Evolutionary conservation across 2,113 vertebrate genomes (phyloP).

Genomic region (Onychostruthus taczanowskii): DNA sequence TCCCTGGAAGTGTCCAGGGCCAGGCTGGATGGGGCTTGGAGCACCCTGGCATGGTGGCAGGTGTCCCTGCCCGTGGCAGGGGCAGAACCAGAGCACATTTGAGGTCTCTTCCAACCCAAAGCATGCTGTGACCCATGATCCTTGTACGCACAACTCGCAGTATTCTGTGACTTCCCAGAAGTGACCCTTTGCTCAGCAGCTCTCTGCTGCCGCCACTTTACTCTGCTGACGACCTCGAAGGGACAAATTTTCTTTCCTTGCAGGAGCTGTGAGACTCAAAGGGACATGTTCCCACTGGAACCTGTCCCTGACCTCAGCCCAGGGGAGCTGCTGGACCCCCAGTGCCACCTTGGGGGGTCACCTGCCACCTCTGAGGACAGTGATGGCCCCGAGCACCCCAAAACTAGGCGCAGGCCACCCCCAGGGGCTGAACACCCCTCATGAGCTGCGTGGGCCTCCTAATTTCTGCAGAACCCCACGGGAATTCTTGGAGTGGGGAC

Average conservation of each 20-base stretch:
- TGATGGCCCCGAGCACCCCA: accelerated
- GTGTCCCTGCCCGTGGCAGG: neutral
- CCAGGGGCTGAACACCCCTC: too few relatives aligned
- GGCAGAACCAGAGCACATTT: neutral
- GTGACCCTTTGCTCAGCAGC: neutral
- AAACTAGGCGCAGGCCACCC: neutral
- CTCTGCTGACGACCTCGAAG: accelerated
- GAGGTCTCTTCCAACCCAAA: neutral
- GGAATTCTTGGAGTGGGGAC: neutral
- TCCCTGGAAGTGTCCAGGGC: neutral
- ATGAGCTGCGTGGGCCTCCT: accelerated
- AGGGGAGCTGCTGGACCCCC: neutral
- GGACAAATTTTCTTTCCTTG: neutral
- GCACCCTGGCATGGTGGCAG: neutral
- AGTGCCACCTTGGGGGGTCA: neutral
- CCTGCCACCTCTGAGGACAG: neutral
- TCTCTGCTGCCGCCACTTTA: neutral
- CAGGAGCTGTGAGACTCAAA: neutral
- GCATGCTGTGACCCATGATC: neutral
- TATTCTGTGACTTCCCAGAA: neutral
- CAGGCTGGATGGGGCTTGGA: accelerated
- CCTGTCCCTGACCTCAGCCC: too few relatives aligned
- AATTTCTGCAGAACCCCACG: neutral
- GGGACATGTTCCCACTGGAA: neutral
- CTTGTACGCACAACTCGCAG: neutral